These are phyloP conservation scores for Erinaceus europaeus DNA, from an alignment of 2,113 vertebrate genomes.

Conservation along the genomic window DNA sequence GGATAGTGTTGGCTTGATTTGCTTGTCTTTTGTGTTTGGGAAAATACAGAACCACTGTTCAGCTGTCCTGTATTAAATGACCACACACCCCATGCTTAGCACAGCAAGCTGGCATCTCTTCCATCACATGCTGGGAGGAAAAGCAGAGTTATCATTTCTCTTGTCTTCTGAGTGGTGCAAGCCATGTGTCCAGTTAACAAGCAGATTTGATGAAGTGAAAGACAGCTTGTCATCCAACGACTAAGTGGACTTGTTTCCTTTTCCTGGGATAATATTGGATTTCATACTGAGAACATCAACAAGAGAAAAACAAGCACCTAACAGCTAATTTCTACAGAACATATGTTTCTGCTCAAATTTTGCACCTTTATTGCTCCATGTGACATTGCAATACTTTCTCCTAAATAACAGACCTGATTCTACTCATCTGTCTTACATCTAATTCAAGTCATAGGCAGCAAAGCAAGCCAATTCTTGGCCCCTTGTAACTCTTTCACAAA, in stretches of 20 bases:
- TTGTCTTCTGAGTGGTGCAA: not conserved
- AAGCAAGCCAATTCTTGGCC: not conserved
- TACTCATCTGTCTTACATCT: conserved; percentile 43
- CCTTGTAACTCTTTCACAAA: not conserved
- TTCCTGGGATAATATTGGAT: conserved; percentile 36
- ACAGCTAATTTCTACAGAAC: conserved; percentile 56
- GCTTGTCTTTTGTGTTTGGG: not conserved
- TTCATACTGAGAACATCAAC: conserved; percentile 47
- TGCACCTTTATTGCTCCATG: conserved; percentile 44
- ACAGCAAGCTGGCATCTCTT: not conserved
- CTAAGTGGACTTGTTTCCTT: conserved; percentile 43
- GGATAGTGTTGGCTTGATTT: too few relatives aligned
- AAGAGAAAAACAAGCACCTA: not conserved
- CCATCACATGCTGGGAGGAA: not conserved
- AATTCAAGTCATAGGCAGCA: conserved; percentile 42
- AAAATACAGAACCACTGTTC: not conserved
- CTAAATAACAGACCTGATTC: not conserved
- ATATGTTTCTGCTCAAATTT: conserved; percentile 56
- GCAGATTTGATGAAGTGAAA: not conserved
- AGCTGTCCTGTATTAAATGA: not conserved
- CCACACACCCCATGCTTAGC: not conserved
- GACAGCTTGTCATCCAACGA: conserved; percentile 17
- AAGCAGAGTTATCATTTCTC: not conserved
- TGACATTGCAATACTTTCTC: not conserved
- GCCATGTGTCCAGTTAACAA: conserved; percentile 1